phyloP scores from a whole-genome alignment of 2,888 invertebrate genomes.

The Heliconius hortense region DNA sequence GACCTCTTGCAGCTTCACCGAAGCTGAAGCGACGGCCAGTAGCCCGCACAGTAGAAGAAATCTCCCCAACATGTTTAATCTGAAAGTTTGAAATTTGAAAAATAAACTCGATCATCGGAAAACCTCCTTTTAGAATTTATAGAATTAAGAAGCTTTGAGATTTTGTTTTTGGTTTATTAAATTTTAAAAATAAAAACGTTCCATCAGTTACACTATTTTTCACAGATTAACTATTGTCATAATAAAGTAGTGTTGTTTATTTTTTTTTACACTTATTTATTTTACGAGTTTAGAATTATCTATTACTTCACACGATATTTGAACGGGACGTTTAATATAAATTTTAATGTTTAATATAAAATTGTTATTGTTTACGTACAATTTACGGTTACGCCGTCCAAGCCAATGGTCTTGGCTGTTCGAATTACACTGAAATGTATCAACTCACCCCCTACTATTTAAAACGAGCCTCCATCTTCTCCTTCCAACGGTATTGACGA shows the following conservation, averaged over 20 bases:
- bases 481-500: conserved; percentile 50
- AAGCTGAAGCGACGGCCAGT: conserved; percentile 61
- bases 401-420: conserved; percentile 55
- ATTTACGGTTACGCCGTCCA: conserved; percentile 46
- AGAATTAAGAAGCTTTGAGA: too few species aligned
- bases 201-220: neutral
- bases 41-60: conserved; percentile 54
- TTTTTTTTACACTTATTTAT: neutral
- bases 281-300: neutral
- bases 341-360: conserved; percentile 8
- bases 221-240: neutral
- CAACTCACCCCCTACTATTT: conserved; percentile 59
- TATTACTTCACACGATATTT: neutral
- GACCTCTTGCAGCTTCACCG: conserved; percentile 84
- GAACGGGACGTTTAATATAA: neutral
- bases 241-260: neutral
- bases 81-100: conserved; percentile 19
- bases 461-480: conserved; percentile 54
- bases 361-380: conserved; percentile 51
- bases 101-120: neutral
- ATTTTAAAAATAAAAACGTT: neutral
- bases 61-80: conserved; percentile 38
- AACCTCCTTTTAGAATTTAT: neutral
- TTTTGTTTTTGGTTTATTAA: neutral
- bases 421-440: conserved; percentile 55